Evolutionary conservation across 2,888 invertebrate genomes (phyloP), one percentile per base, ranked within the genome.

Genomic region (Nephrotoma appendiculata): DNA sequence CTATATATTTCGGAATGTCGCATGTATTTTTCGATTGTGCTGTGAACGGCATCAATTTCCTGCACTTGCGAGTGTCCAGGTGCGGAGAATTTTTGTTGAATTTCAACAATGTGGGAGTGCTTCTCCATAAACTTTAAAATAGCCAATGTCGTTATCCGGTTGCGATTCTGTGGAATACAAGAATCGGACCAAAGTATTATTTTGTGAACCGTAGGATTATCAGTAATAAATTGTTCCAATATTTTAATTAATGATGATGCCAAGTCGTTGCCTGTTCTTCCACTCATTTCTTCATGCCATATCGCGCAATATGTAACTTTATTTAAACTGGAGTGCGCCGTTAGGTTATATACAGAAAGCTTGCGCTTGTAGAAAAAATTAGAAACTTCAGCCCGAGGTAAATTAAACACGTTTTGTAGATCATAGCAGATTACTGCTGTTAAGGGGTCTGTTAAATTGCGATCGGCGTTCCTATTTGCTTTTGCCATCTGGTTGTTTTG

Each of bases 371-470:
- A n/a, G n/a, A n/a, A n/a, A n/a, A n/a, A n/a, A n/a, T n/a, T n/a
- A n/a, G n/a, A n/a, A n/a, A n/a, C n/a, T n/a, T n/a, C n/a, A n/a
- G n/a, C n/a, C n/a, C n/a, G 87, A 5, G 87, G 86, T 41, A 87
- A 41, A 6, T 48, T 1, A 52, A 87, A 88, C 0, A 87, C 87
- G 52, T 87, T 87, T 86, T 88, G 87, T n/a, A 88, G n/a, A 86
- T 88, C 87, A 86, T 84, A 88, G 12, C 86, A 87, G 12, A 88
- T 31, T 41, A 88, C 42, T n/a, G 52, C 48, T 41, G 12, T 41
- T 41, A 41, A 12, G 9, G 5, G 31, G 41, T 83, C 9, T 83
- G 41, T 83, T 4, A 11, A 41, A 41, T 31, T 83, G 5, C 83
- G 9, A 41, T 83, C 83, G 9, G 31, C 41, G 9, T 83, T 11